A percentile compares a stretch with the other conserved stretches of the same genome.
These are phyloP conservation scores for Lepus timidus DNA, from an alignment of 2,113 vertebrate genomes.

Conservation along the genomic window DNA sequence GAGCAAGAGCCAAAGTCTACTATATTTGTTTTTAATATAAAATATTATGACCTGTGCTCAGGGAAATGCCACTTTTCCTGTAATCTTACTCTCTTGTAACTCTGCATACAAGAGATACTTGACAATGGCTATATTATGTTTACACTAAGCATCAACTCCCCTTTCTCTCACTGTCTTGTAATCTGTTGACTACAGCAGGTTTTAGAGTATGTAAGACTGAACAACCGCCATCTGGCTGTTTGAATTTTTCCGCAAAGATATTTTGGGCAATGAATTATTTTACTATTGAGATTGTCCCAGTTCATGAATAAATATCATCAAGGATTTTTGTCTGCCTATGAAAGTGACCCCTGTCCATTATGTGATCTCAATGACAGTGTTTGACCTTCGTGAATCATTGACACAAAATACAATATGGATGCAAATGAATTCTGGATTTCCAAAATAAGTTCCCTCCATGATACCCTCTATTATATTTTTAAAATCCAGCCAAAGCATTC, in stretches of 20 bases:
- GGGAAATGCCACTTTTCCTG: background rate
- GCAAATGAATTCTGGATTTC: constrained; percentile 72
- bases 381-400: constrained; percentile 76
- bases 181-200: constrained; percentile 58
- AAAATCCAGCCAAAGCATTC: constrained; percentile 44
- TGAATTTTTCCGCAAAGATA: constrained; percentile 76
- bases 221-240: constrained; percentile 59
- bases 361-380: constrained; percentile 57
- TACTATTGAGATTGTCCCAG: constrained; percentile 52
- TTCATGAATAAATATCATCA: constrained; percentile 82
- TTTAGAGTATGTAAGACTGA: constrained; percentile 49
- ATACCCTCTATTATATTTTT: constrained; percentile 3
- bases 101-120: background rate
- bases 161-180: background rate
- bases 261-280: constrained; percentile 75
- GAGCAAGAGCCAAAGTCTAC: constrained; percentile 3
- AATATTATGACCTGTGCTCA: background rate
- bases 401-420: constrained; percentile 56
- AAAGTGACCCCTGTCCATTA: constrained; percentile 72
- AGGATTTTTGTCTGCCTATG: constrained; percentile 66
- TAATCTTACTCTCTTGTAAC: background rate
- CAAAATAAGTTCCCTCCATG: constrained; percentile 38
- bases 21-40: background rate
- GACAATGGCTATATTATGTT: background rate
- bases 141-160: background rate